A percentile compares a stretch with the other conserved stretches of the same genome.
Evolutionary conservation across 2,888 invertebrate genomes (phyloP).

Genomic region (Sisyra nigra): DNA sequence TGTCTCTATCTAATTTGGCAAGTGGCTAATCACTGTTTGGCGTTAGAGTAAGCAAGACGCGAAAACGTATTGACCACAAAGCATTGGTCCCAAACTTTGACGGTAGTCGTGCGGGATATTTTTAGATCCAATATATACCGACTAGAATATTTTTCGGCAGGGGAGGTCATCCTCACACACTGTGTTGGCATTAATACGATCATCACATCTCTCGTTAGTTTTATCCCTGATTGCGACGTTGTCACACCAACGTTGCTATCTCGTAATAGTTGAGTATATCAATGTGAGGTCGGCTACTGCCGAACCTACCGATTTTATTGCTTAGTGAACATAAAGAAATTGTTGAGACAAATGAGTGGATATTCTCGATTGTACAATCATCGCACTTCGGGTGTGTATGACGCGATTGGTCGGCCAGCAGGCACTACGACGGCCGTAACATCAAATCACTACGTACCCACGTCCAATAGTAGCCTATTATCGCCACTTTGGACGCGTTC

Average conservation of each 20-base stretch:
- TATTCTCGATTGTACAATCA: constrained; percentile 15
- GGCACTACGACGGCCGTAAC: constrained; percentile 14
- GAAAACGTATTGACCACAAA: too few species aligned
- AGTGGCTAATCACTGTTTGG: too few species aligned
- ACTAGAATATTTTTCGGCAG: too few species aligned
- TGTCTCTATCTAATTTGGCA: too few species aligned
- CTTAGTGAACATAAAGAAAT: constrained; percentile 6
- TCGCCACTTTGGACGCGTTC: constrained; percentile 8
- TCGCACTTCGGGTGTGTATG: constrained; percentile 23
- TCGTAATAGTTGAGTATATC: not conserved
- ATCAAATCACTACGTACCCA: not conserved
- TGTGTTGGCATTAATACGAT: too few species aligned
- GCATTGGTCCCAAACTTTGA: too few species aligned
- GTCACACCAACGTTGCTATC: constrained; percentile 14
- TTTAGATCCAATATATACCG: too few species aligned
- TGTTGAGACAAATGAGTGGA: constrained; percentile 4
- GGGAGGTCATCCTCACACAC: too few species aligned
- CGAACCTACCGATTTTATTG: constrained; percentile 7
- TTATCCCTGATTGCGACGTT: constrained; percentile 19
- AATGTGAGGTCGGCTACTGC: constrained; percentile 9
- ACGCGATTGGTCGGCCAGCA: constrained; percentile 10
- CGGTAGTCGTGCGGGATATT: too few species aligned
- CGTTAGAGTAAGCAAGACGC: too few species aligned
- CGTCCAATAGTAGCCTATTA: not conserved
- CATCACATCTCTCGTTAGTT: constrained; percentile 15